Base-by-base conservation (phyloP, 2,797 vertebrate species). In the Lacerta viridis region DNA sequence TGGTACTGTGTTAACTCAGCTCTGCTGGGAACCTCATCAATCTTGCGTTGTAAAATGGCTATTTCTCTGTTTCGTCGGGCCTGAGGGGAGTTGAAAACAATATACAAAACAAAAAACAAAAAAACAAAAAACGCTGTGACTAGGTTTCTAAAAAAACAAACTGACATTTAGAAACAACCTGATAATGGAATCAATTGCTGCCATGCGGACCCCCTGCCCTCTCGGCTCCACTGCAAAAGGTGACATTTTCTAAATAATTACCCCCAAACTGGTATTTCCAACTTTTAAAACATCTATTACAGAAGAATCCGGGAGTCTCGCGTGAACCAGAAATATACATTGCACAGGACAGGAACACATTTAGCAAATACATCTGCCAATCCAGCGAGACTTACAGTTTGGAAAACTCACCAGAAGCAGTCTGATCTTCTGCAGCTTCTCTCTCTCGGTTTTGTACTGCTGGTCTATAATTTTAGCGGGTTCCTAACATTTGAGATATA, bases 1-100 rank as follows among this genome's bases (percentile, higher is more conserved):
- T 99, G 99, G 96, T 99, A 99, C 95, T 99, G 99, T 72, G 98
- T 99, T 87, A 99, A 97, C 95, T 99, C 99, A 1, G 98, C 99
- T 91, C 98, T 97, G 94, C 98, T 99, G 17, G 99, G 99, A 41
- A 99, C 98, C 94, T 99, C 99, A 86, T 99, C 99, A 87, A 99
- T 99, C 97, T 98, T 99, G 93, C 99, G 98, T 91, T 99, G 99
- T 88, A 99, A 95, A 95, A 99, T 97, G 83, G 98, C 98, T 88
- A 99, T 99, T 97, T 99, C 99, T 78, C 99, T 97, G 96, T 99
- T 99, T 95, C 98, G 98, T 90, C 99, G 98, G 86, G 99, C 99
- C 99, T 99, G 94, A 92, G 92, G 91, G 83, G 88, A 90, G 93
- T 94, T 87, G 76, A 87, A 83, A 59, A 95, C 29, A 91, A 77